Base-by-base conservation (phyloP, 2,888 invertebrate species). In the Antitype chi region DNA sequence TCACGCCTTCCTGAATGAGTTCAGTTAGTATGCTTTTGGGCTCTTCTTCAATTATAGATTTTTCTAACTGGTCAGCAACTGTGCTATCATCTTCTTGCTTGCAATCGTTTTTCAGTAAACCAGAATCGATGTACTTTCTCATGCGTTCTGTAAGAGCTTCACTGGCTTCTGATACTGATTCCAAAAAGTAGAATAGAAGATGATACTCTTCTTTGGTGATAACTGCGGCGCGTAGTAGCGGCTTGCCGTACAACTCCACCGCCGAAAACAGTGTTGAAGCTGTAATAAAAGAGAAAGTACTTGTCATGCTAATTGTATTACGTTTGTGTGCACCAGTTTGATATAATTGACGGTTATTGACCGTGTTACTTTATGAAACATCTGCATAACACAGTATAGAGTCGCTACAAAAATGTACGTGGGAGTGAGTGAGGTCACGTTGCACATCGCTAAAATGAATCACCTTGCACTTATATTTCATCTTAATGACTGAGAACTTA, bases 201-300 rank as follows among this genome's bases (percentile, higher is more conserved):
- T 97, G 96, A 84, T 97, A 97, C 86, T 97, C 97, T 84, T 96
- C 96, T 80, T 96, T 96, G 28, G 95, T 95, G 84, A 97, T 96
- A 80, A 94, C 96, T 66, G 96, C 95, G 70, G 97, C 97, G 59
- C 97, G 94, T 53, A 96, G 90, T 75, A 98, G 94, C 2, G 97
- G 97, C 87, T 97, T 97, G 32, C 97, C 97, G 90, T 97, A 98
- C 76, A 97, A 93, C 91, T 97, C 97, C 87, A 97, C 96, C 69
- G 97, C 97, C 82, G 97, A 97, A 91, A 97, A 97, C 79, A 98
- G 92, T 81, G 97, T 97, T 81, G 96, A 93, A 87, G 96, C 97
- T 97, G 96, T 82, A 96, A 96, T 86, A 91, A 93, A 92, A 91
- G 89, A 92, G 89, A 91, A 91, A 90, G 88, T 88, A 83, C 83